phyloP scores from a whole-genome alignment of 2,888 invertebrate species.

The Liodrosophila aerea region DNA sequence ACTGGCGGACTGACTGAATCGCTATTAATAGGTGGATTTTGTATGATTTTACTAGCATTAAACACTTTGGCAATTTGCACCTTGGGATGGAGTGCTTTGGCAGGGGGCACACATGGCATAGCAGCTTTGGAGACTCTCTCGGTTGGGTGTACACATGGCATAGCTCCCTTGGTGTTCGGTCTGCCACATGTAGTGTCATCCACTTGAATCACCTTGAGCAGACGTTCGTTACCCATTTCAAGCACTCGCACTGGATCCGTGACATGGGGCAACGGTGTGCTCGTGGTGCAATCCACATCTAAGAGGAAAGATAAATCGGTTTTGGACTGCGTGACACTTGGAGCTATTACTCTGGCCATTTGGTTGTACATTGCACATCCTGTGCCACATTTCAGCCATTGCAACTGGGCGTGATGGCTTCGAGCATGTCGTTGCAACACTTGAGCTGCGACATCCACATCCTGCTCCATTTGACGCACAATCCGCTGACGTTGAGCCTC shows the following conservation, averaged over 20 bases:
- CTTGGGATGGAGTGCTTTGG: background rate
- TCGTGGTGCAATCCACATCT: background rate
- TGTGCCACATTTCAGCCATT: background rate
- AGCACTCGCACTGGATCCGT: too few relatives aligned
- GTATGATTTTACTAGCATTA: background rate
- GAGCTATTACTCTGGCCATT: background rate
- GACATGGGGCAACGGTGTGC: background rate
- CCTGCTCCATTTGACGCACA: slow-evolving; percentile 36
- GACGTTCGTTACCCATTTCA: too few relatives aligned
- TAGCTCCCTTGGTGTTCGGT: too few relatives aligned
- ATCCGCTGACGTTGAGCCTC: slow-evolving; percentile 16
- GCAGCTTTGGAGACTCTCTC: background rate
- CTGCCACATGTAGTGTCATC: too few relatives aligned
- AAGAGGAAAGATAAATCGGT: background rate
- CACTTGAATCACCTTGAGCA: too few relatives aligned
- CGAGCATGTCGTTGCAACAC: slow-evolving; percentile 5
- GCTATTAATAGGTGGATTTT: too few relatives aligned
- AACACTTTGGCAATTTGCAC: background rate
- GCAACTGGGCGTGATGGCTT: slow-evolving; percentile 6
- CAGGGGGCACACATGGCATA: background rate
- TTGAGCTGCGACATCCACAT: slow-evolving; percentile 27
- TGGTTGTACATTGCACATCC: slow-evolving; percentile 42
- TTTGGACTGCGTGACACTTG: too few relatives aligned
- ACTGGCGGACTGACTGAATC: background rate
- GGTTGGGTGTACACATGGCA: slow-evolving; percentile 1